Base-by-base conservation (phyloP, 2,797 vertebrate species). In the Taenioides sp. region DNA sequence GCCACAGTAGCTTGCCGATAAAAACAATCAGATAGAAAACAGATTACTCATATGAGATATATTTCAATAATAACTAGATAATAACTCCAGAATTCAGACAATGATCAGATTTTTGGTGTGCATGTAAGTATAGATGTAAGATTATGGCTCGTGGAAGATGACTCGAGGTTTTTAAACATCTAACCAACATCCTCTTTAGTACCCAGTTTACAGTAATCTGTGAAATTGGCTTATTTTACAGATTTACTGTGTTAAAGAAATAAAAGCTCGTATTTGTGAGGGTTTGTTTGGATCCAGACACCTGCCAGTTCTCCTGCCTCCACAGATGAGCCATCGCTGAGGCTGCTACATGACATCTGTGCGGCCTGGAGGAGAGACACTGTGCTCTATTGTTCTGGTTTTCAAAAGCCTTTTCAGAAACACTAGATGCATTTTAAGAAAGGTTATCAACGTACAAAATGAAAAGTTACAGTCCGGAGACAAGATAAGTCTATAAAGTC, bases 311-410 rank as follows among this genome's bases (percentile, higher is more conserved):
- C 27, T 31, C 18, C 43, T 28, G 64, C 64, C 64, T 50, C 64
- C 64, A 50, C 64, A 50, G 64, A 66, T 66, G 64, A 66, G 47
- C 64, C 47, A 52, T 66, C 18, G 18, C 64, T 66, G 64, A 27
- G 7, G 25, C 62, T 64, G 62, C 37, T 12, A 64, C 22, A 27
- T 49, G 63, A 66, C 65, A 54, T 55, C 28, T 54, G 65, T n/a
- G 50, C 65, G 12, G 65, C 65, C 65, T 37, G 65, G 47, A 67
- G 50, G 52, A 59, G 12, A 28, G 37, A 55, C 27, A 67, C 28
- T 34, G 59, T 23, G 65, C 20, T 50, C 9, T 23, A 66, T 52
- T 67, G 65, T 54, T 23, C 27, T 67, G 50, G 1, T 55, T 67
- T 66, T 20, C 16, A 66, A 52, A 17, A 25, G 18, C 25, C 23